Percentiles rank a stretch among this genome's conserved stretches.
These are phyloP conservation scores for Carposina sasakii DNA, from an alignment of 1,140 invertebrate species.

Conservation along the genomic window DNA sequence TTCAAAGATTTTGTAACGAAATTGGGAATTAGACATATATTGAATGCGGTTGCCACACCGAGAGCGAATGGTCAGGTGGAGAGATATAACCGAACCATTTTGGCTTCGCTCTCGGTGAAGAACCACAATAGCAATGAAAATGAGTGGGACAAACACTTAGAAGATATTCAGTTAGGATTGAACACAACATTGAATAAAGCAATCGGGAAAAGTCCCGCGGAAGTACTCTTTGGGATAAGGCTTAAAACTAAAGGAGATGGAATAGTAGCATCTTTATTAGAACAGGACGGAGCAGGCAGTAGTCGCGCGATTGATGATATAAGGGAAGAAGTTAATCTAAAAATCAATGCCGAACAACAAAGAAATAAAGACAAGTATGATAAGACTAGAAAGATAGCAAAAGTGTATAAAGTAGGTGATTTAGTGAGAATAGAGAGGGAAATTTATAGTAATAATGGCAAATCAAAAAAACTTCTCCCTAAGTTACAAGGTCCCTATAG, in stretches of 20 bases:
- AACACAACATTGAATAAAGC: conserved; percentile 1
- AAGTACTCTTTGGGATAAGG: neutral
- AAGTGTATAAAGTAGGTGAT: conserved; percentile 1
- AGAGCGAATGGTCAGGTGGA: conserved; percentile 5
- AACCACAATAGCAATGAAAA: conserved; percentile 6
- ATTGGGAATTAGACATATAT: conserved; percentile 1
- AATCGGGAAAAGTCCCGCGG: neutral
- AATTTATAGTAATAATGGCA: neutral
- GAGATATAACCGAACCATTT: conserved; percentile 1
- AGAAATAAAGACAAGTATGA: conserved; percentile 1
- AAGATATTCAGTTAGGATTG: conserved; percentile 1
- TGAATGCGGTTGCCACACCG: conserved; percentile 6
- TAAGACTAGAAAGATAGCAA: neutral
- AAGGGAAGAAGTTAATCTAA: neutral
- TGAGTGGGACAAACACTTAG: conserved; percentile 6
- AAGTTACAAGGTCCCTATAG: conserved; percentile 17
- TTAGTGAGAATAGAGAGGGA: conserved; percentile 2
- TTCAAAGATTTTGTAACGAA: conserved; percentile 5
- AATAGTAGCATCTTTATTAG: conserved; percentile 3
- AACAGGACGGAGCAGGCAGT: neutral
- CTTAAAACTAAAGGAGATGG: neutral
- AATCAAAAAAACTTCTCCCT: conserved; percentile 16
- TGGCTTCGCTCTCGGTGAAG: conserved; percentile 1
- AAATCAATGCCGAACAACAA: neutral
- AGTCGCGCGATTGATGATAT: neutral